Conservation (phyloP, 1,140 invertebrate genomes). For the Cecropterus lyciades region DNA sequence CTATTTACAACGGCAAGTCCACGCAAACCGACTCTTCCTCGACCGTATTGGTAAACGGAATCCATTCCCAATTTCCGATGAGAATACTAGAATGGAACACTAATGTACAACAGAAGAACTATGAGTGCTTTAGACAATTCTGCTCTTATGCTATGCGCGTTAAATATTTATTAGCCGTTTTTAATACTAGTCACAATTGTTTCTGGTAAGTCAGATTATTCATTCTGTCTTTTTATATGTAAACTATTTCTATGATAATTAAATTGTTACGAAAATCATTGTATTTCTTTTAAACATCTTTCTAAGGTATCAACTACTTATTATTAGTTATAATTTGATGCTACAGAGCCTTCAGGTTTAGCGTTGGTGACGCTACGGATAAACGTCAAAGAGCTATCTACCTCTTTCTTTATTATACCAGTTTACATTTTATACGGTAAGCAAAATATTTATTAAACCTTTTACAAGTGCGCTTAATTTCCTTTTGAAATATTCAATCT, state of each 20-base stretch:
- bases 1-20: slow-evolving; percentile 12
- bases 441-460: background rate
- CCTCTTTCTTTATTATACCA: no score
- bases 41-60: slow-evolving; percentile 17
- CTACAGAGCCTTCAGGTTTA: no score
- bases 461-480: background rate
- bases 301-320: no score
- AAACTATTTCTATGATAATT: background rate
- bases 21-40: slow-evolving; percentile 22
- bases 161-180: background rate
- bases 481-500: slow-evolving; percentile 4
- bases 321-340: no score
- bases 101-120: background rate
- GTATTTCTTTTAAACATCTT: no score
- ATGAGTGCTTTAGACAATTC: background rate
- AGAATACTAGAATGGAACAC: background rate
- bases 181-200: no score
- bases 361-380: no score
- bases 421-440: no score
- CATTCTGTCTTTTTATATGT: background rate
- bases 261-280: no score
- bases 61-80: background rate
- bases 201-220: background rate
- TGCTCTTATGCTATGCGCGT: background rate
- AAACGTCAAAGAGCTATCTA: no score